A percentile compares a stretch with the other conserved stretches of the same genome.
Evolutionary conservation across 2,888 invertebrate genomes (phyloP).

Genomic region (Spatulosminthurus flaviceps): DNA sequence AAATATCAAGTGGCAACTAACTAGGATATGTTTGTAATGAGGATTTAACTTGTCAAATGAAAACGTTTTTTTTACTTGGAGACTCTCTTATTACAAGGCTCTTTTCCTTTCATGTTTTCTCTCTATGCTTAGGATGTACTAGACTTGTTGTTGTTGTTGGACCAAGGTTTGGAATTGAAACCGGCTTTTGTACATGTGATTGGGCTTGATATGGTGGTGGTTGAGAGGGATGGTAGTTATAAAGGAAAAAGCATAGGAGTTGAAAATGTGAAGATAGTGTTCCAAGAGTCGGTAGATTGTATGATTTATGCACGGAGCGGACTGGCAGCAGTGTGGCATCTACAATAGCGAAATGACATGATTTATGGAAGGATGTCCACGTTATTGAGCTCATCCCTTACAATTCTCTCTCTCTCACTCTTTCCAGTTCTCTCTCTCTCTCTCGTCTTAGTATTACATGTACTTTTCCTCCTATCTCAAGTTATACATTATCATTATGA

Average conservation of each 20-base stretch:
- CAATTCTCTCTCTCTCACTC: conserved; percentile 34
- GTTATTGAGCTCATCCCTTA: conserved; percentile 62
- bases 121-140: not conserved
- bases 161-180: not conserved
- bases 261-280: conserved; percentile 9
- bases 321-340: conserved; percentile 58
- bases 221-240: not conserved
- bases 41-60: conserved; percentile 20
- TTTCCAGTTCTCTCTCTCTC: conserved; percentile 22
- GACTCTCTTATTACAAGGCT: not conserved
- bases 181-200: conserved; percentile 1
- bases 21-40: conserved; percentile 19
- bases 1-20: not conserved
- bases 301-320: conserved; percentile 63
- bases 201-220: not conserved
- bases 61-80: not conserved
- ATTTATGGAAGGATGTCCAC: conserved; percentile 64
- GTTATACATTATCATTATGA: conserved; percentile 26
- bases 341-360: conserved; percentile 64
- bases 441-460: not conserved
- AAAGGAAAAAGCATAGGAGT: not conserved
- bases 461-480: not conserved
- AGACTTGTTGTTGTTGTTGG: not conserved
- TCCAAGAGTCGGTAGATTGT: conserved; percentile 52
- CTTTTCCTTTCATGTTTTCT: not conserved